phyloP scores from a whole-genome alignment of 2,888 invertebrate genomes.

The Drosophila lutescens region DNA sequence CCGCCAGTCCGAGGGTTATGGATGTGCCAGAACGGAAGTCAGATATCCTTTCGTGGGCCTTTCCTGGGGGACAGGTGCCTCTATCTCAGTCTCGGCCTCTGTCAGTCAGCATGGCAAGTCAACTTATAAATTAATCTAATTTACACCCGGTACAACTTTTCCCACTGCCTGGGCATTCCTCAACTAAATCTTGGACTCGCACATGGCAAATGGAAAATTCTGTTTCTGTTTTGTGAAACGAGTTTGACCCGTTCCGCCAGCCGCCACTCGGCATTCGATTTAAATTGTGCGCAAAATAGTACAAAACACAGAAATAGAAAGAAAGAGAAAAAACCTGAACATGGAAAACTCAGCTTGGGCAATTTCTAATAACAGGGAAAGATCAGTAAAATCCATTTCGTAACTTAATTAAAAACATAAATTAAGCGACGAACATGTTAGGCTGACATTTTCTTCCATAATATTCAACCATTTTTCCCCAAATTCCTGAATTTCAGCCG shows the following conservation, averaged over 20 bases:
- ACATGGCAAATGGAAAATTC: slow-evolving; percentile 65
- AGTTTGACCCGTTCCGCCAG: slow-evolving; percentile 72
- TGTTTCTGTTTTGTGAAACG: slow-evolving; percentile 64
- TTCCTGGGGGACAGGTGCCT: slow-evolving; percentile 37
- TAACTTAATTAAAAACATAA: slow-evolving; percentile 74
- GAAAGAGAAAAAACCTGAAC: slow-evolving; percentile 26
- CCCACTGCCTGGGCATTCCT: slow-evolving; percentile 57
- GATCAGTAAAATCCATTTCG: slow-evolving; percentile 24
- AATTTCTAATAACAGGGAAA: slow-evolving; percentile 3
- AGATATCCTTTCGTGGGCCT: slow-evolving; percentile 28
- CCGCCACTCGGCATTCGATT: slow-evolving; percentile 32
- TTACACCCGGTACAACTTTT: slow-evolving; percentile 39
- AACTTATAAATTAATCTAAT: slow-evolving; percentile 46
- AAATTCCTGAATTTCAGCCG: slow-evolving; percentile 23
- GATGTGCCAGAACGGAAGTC: slow-evolving; percentile 62
- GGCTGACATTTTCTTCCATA: slow-evolving; percentile 62
- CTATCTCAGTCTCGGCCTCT: slow-evolving; percentile 23
- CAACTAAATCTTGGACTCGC: slow-evolving; percentile 40
- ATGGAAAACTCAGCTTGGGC: slow-evolving; percentile 20
- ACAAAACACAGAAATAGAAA: slow-evolving; percentile 37
- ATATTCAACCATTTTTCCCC: slow-evolving; percentile 51
- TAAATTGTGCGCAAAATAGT: slow-evolving; percentile 48
- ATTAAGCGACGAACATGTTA: slow-evolving; percentile 64
- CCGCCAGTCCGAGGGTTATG: slow-evolving; percentile 1
- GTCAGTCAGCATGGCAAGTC: slow-evolving; percentile 26